Percentiles rank a stretch among this genome's conserved stretches.
These are phyloP conservation scores for Malthinus seriepunctatus DNA, from an alignment of 2,888 invertebrate species.

Conservation along the genomic window DNA sequence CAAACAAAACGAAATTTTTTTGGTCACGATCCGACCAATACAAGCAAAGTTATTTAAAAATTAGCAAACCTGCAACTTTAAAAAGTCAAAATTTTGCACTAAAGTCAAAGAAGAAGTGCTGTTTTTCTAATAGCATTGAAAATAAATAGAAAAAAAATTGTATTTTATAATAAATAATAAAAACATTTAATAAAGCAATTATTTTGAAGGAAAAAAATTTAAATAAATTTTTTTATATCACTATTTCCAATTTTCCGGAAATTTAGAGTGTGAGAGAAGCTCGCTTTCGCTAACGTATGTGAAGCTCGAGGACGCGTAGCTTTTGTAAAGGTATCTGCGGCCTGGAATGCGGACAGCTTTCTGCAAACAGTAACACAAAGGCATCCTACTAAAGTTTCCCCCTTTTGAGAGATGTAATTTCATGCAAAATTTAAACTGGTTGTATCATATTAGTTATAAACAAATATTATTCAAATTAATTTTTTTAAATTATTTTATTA, in stretches of 20 bases:
- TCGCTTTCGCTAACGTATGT: conserved; percentile 25
- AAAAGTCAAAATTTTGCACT: too few relatives aligned
- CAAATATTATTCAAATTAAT: neutral
- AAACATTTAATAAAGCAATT: too few relatives aligned
- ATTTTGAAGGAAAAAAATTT: conserved; percentile 9
- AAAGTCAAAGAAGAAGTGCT: too few relatives aligned
- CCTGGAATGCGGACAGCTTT: conserved; percentile 34
- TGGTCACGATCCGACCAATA: too few relatives aligned
- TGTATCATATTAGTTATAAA: conserved; percentile 22
- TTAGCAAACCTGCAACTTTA: too few relatives aligned
- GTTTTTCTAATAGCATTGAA: too few relatives aligned
- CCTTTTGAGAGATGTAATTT: conserved; percentile 37
- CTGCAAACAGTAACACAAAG: conserved; percentile 37
- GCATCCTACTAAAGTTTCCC: conserved; percentile 32
- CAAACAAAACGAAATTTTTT: too few relatives aligned
- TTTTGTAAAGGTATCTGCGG: conserved; percentile 35
- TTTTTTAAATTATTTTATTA: conserved; percentile 11
- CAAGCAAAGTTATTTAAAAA: too few relatives aligned
- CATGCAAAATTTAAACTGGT: conserved; percentile 36
- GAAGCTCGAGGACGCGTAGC: conserved; percentile 25
- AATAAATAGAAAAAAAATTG: too few relatives aligned
- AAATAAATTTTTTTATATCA: conserved; percentile 6
- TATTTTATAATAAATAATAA: too few relatives aligned
- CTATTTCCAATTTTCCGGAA: conserved; percentile 19
- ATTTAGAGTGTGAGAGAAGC: conserved; percentile 17